Base-by-base conservation (phyloP, 2,888 invertebrate genomes). In the Sarcophaga variegata region DNA sequence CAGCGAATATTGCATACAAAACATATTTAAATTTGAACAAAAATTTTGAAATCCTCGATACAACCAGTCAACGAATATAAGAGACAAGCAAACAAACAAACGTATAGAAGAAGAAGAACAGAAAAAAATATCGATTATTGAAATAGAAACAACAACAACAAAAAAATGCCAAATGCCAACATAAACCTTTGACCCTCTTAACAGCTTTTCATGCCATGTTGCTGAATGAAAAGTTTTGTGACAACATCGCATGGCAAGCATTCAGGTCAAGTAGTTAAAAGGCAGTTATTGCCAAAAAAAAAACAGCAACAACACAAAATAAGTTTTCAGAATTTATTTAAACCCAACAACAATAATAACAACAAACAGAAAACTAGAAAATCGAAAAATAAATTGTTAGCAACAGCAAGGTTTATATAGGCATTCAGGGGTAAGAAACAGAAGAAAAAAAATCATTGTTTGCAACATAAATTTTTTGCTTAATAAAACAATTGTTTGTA, bases 211-310 rank as follows among this genome's bases (percentile, higher is more conserved):
- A 45, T 20, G 25, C 8, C 45, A 67, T 49, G 77, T 62, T 77
- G 66, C 27, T 47, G 22, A 59, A 63, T 64, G 37, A n/a, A 69
- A 71, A 67, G 54, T 17, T 66, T 66, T 80, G 75, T 76, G 64
- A 69, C 75, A 80, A 70, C 84, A 66, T 62, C 66, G 49, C 45
- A 84, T 87, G 87, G 87, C 87, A 87, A 49, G 72, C 37, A 75
- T 84, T 84, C 87, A 85, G 87, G 84, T 87, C 87, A 87, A 87
- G 63, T 80, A 84, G 84, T 84, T 81, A 76, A 84, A 84, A 71
- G 76, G 49, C 66, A 59, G 45, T 71, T 75, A 84, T 63, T 87
- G 87, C 87, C 84, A 87, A 87, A 81, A 27, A 17, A 2, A n/a
- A 62, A 67, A 69, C 20, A 20, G 12, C 45, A 75, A 75, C 25